A percentile compares a stretch with the other conserved stretches of the same genome.
phyloP scores from a whole-genome alignment of 2,113 vertebrate genomes.

The Ivindomyrus marchei region DNA sequence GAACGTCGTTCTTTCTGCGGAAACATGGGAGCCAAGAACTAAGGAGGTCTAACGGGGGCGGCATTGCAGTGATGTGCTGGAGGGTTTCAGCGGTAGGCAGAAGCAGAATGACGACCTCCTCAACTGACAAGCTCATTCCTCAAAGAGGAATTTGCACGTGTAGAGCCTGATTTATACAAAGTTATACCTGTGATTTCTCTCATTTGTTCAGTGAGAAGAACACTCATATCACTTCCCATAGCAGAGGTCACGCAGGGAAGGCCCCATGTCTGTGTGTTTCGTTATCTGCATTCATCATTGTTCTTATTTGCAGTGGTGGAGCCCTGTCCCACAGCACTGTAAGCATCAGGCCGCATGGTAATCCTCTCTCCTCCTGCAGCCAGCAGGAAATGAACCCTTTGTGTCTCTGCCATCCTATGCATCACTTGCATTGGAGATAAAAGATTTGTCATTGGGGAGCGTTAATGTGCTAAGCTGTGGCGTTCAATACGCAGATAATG shows the following conservation, averaged over 20 bases:
- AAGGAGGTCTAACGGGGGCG: not conserved
- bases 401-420: conserved; percentile 35
- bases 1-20: not conserved
- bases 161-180: not conserved
- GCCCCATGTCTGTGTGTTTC: not conserved
- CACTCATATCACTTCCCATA: not conserved
- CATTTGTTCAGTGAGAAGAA: not conserved
- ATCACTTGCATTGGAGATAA: conserved; percentile 33
- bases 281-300: not conserved
- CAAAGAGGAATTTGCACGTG: not conserved
- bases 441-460: conserved; percentile 30
- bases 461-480: conserved; percentile 43
- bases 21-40: not conserved
- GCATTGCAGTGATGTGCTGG: not conserved
- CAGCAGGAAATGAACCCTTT: conserved; percentile 36
- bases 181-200: not conserved
- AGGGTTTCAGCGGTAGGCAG: not conserved
- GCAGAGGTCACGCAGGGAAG: not conserved
- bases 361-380: conserved; percentile 20
- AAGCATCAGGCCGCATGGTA: not conserved
- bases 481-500: conserved; percentile 49
- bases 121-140: not conserved
- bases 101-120: not conserved
- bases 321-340: conserved; percentile 11
- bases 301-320: not conserved